Evolutionary conservation across 2,113 vertebrate species (phyloP), one percentile per base, ranked within the genome.

Genomic region (Rhinolophus sinicus): DNA sequence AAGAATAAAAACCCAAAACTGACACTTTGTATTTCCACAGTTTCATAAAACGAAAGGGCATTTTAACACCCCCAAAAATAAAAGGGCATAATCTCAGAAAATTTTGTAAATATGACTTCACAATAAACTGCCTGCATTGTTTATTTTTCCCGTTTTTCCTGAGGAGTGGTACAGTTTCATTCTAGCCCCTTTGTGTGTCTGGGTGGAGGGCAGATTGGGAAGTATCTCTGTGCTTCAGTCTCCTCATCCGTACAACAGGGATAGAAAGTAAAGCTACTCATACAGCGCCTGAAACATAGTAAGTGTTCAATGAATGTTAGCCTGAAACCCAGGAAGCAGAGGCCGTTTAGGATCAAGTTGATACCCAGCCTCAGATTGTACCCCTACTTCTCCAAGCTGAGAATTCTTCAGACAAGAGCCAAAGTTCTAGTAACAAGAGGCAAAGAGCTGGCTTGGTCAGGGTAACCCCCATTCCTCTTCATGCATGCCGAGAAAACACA

Each of bases 1-100:
- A 96, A 97, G 24, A 95, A 96, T 11, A 80, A 96, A 96, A 67
- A 15, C 30, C 54, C 30, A 50, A 93, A 69, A 33, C 28, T 67
- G 70, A 90, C 5, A 64, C 33, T 78, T 73, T 44, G 22, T 86
- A 67, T 88, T 65, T 73, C 1, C 18, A 6, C 18, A 50, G 70
- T 95, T 87, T 75, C 67, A 92, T n/a, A 21, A 89, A 90, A 88
- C 95, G 16, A 81, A 94, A 89, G 94, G 21, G 8, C 16, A 81
- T 73, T 86, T 78, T 60, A 93, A 62, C 2, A 72, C 2, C 28
- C 26, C 13, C 0, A 16, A 16, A 81, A 90, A 16, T 83, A 85
- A 92, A 91, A 81, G 11, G 12, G 44, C 1, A 30, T 64, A 73
- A 60, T 92, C 10, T 85, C 56, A 88, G 62, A 83, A 76, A 69